Evolutionary conservation across 1,140 invertebrate genomes (phyloP).

Genomic region (Akabosia matsudoensis): DNA sequence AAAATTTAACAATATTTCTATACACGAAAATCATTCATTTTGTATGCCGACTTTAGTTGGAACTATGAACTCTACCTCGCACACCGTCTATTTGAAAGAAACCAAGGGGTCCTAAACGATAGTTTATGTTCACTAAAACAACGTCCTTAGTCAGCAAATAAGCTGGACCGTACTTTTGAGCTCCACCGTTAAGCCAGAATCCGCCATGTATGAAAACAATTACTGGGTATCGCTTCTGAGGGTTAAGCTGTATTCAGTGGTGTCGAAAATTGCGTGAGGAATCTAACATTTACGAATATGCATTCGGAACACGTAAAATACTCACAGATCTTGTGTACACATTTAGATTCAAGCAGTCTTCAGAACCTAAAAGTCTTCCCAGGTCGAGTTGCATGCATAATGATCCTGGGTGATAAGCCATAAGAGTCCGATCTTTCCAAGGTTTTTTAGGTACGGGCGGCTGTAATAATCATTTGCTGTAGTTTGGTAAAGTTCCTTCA

Average conservation of each 20-base stretch:
- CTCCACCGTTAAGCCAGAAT: not conserved
- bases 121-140: slow-evolving; percentile 22
- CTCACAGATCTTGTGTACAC: slow-evolving; percentile 17
- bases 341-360: slow-evolving; percentile 24
- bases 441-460: slow-evolving; percentile 18
- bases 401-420: slow-evolving; percentile 1
- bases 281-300: not conserved
- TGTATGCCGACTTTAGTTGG: not conserved
- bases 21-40: not conserved
- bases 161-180: slow-evolving; percentile 13
- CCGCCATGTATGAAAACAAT: slow-evolving; percentile 33
- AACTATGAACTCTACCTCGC: not conserved
- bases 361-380: not conserved
- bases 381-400: slow-evolving; percentile 7
- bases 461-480: not conserved
- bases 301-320: not conserved
- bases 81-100: not conserved
- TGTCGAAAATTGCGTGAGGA: not conserved
- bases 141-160: slow-evolving; percentile 28
- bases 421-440: slow-evolving; percentile 12
- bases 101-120: slow-evolving; percentile 20
- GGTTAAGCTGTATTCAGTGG: not conserved
- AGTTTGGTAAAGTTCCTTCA: not conserved
- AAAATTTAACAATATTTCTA: not conserved
- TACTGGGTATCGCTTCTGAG: not conserved